Percentiles rank a stretch among this genome's conserved stretches.
Conservation (phyloP, 2,888 invertebrate species). For the Rhorus exstirpatorius region DNA sequence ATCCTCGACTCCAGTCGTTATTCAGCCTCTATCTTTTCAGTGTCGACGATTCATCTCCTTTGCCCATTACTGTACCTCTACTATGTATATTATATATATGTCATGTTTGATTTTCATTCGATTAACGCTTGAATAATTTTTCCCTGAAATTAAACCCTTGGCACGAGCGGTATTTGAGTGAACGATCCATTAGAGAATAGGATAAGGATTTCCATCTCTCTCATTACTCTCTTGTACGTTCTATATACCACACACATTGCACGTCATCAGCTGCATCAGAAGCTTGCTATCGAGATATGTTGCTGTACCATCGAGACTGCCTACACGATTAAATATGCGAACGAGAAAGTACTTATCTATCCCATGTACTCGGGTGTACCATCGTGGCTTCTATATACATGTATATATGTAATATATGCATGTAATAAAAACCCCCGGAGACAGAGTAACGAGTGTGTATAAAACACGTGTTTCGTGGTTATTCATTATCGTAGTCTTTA, state of each 20-base stretch:
- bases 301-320: slow-evolving; percentile 18
- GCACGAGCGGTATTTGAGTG: slow-evolving; percentile 13
- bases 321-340: slow-evolving; percentile 30
- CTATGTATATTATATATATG: too few relatives aligned
- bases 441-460: slow-evolving; percentile 48
- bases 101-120: too few relatives aligned
- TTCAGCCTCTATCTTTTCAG: too few relatives aligned
- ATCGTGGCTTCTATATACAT: slow-evolving; percentile 14
- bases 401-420: slow-evolving; percentile 3
- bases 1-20: too few relatives aligned
- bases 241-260: not conserved
- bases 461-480: slow-evolving; percentile 1
- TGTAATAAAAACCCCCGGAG: slow-evolving; percentile 13
- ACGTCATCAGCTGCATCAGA: slow-evolving; percentile 23
- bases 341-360: slow-evolving; percentile 60
- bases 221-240: not conserved
- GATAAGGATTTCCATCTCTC: slow-evolving; percentile 17
- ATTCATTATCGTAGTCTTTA: slow-evolving; percentile 2
- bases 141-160: not conserved
- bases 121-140: not conserved
- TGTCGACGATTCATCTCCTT: too few relatives aligned
- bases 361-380: slow-evolving; percentile 53
- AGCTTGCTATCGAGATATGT: slow-evolving; percentile 30
- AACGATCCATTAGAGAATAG: slow-evolving; percentile 42
- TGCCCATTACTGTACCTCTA: too few relatives aligned